These are phyloP conservation scores for Sipha flava DNA, from an alignment of 1,140 invertebrate genomes.

Conservation along the genomic window DNA sequence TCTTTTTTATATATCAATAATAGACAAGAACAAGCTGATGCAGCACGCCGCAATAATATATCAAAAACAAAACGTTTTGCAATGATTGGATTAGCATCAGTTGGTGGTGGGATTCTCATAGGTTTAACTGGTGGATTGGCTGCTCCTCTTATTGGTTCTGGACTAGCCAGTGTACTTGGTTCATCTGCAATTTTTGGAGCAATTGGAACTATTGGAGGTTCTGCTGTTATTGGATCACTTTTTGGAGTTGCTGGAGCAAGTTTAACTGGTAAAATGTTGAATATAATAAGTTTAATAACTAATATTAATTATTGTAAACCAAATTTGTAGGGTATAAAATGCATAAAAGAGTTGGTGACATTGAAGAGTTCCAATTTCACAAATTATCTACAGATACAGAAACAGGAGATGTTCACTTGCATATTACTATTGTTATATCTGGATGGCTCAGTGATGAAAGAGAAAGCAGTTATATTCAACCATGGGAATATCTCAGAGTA, in stretches of 20 bases:
- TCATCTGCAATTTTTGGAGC: constrained; percentile 50
- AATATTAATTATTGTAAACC: neutral
- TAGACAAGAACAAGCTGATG: constrained; percentile 46
- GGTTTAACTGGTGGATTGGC: constrained; percentile 60
- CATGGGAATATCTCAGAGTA: constrained; percentile 1
- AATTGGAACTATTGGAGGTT: constrained; percentile 52
- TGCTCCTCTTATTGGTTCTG: constrained; percentile 57
- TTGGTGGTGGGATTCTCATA: constrained; percentile 57
- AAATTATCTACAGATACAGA: constrained; percentile 43
- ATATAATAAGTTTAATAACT: neutral
- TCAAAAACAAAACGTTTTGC: constrained; percentile 56
- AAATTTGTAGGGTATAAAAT: constrained; percentile 55
- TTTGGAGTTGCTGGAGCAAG: constrained; percentile 63
- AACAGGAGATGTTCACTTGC: constrained; percentile 46
- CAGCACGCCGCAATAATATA: constrained; percentile 46
- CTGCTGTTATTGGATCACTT: constrained; percentile 57
- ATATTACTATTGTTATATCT: constrained; percentile 59
- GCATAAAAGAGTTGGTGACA: constrained; percentile 59
- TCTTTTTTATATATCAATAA: neutral
- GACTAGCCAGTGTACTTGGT: constrained; percentile 51
- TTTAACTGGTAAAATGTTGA: constrained; percentile 48
- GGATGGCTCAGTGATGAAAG: constrained; percentile 54
- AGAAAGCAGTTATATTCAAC: constrained; percentile 29
- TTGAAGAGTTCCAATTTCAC: constrained; percentile 63
- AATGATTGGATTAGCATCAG: constrained; percentile 55